Conservation (phyloP, 35 echinoderm and acorn worm genomes). For the Stichopus chloronotus region DNA sequence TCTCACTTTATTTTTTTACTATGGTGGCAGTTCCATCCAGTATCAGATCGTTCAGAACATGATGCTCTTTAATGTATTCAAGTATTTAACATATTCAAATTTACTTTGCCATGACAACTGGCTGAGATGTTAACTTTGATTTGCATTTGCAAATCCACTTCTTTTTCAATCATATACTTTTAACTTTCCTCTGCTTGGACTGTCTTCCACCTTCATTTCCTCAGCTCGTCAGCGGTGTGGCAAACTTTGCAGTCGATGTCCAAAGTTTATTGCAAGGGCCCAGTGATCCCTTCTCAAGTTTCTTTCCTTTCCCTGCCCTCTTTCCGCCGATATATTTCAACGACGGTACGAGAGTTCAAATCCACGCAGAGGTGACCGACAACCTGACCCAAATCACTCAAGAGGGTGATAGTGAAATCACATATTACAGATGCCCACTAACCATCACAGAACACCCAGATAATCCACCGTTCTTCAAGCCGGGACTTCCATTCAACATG, state of each 20-base stretch:
- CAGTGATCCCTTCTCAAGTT: neutral
- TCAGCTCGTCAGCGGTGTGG: neutral
- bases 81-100: too few relatives aligned
- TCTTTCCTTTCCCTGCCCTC: neutral
- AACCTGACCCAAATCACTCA: neutral
- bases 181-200: neutral
- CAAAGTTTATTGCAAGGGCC: too few relatives aligned
- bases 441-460: neutral
- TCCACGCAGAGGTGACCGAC: slow-evolving; percentile 5
- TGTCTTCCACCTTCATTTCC: neutral
- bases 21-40: too few relatives aligned
- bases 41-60: too few relatives aligned
- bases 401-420: neutral
- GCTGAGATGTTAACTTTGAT: too few relatives aligned
- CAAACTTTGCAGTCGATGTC: neutral
- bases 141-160: too few relatives aligned
- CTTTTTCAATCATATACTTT: neutral
- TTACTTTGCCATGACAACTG: too few relatives aligned
- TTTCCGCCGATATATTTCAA: neutral
- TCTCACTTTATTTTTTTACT: too few relatives aligned
- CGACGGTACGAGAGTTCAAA: neutral
- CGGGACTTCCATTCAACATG: neutral
- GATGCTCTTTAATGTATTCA: too few relatives aligned
- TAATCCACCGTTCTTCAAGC: slow-evolving; percentile 19
- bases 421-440: neutral